phyloP scores from a whole-genome alignment of 2,113 vertebrate species.

The Coptodon rendalli region DNA sequence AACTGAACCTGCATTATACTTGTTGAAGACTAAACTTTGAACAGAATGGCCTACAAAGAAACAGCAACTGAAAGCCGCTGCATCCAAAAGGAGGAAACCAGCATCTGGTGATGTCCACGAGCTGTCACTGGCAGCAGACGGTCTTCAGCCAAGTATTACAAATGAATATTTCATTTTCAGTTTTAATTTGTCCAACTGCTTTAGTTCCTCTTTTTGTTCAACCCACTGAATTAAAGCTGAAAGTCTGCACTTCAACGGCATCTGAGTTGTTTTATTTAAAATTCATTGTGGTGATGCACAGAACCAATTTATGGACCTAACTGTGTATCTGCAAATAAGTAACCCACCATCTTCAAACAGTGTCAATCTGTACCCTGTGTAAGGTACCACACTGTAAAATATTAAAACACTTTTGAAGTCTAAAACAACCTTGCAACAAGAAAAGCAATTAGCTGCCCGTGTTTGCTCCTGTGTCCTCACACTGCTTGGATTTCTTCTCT shows the following conservation, averaged over 20 bases:
- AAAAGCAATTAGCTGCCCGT: background rate
- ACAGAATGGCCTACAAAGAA: background rate
- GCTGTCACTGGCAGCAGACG: rapidly evolving
- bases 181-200: background rate
- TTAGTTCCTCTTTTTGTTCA: background rate
- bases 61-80: background rate
- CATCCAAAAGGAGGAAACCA: background rate
- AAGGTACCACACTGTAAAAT: background rate
- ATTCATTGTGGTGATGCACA: rapidly evolving
- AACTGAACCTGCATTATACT: background rate
- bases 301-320: background rate
- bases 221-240: background rate
- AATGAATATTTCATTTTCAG: background rate
- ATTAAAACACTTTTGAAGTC: background rate
- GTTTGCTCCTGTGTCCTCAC: background rate
- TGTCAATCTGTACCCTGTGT: background rate
- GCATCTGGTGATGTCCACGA: background rate
- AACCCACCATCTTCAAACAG: background rate
- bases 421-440: background rate
- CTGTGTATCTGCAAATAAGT: background rate
- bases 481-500: background rate
- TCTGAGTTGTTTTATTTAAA: background rate
- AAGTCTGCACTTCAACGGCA: background rate
- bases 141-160: background rate
- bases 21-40: background rate